Evolutionary conservation across 2,797 vertebrate genomes (phyloP).

Genomic region (Austrolebias charrua): DNA sequence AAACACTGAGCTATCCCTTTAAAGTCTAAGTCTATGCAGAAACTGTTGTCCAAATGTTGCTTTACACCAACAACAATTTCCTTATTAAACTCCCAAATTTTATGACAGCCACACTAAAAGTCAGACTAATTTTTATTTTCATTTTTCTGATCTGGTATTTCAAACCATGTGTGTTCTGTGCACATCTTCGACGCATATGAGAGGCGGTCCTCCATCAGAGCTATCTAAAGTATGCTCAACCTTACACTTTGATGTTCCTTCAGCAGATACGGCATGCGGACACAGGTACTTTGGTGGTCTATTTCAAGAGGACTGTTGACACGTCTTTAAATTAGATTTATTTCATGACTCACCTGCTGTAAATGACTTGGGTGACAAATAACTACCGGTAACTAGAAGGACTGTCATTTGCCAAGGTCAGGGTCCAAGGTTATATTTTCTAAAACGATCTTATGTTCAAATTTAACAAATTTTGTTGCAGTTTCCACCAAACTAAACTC

Average conservation of each 20-base stretch:
- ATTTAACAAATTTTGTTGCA: too few relatives aligned
- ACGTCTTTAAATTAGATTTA: slow-evolving; percentile 76
- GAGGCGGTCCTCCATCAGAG: slow-evolving; percentile 32
- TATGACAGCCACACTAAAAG: too few relatives aligned
- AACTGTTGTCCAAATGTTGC: too few relatives aligned
- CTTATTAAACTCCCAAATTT: too few relatives aligned
- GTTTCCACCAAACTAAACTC: not conserved
- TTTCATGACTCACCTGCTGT: slow-evolving; percentile 61
- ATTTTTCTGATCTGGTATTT: not conserved
- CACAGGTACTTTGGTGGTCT: slow-evolving; percentile 70
- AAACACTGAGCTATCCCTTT: too few relatives aligned
- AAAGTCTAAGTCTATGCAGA: too few relatives aligned
- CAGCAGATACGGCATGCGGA: slow-evolving; percentile 64
- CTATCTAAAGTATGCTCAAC: slow-evolving; percentile 41
- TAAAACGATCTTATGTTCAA: too few relatives aligned
- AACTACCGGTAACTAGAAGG: slow-evolving; percentile 57
- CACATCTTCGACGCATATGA: slow-evolving; percentile 13
- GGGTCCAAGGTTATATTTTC: slow-evolving; percentile 8
- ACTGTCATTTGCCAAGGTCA: slow-evolving; percentile 1
- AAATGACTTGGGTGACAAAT: slow-evolving; percentile 75
- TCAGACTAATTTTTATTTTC: too few relatives aligned
- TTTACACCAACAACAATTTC: too few relatives aligned
- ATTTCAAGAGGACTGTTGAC: slow-evolving; percentile 75
- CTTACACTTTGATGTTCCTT: slow-evolving; percentile 64
- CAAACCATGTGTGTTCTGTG: not conserved